Percentiles rank a stretch among this genome's conserved stretches.
phyloP scores from a whole-genome alignment of 2,888 invertebrate genomes.

The Rhorus exstirpatorius region DNA sequence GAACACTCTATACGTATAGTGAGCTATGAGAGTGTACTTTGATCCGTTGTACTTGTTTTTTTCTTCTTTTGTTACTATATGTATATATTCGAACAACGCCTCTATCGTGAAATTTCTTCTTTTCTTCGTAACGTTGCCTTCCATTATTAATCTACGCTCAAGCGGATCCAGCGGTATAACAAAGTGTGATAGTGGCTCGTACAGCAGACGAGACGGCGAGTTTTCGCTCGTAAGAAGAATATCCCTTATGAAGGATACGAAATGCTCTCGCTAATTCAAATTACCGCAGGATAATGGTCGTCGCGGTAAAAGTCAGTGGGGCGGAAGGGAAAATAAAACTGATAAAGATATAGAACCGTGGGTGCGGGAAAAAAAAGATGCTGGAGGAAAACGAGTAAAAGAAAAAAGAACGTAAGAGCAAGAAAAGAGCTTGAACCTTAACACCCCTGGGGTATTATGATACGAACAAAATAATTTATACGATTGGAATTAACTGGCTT shows the following conservation, averaged over 20 bases:
- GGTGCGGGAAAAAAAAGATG: neutral
- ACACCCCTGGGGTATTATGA: conserved; percentile 5
- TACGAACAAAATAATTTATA: conserved; percentile 45
- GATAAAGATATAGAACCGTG: conserved; percentile 44
- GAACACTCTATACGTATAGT: no score
- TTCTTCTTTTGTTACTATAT: neutral
- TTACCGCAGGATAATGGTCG: conserved; percentile 60
- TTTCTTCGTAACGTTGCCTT: conserved; percentile 37
- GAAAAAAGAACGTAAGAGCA: conserved; percentile 13
- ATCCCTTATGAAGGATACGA: conserved; percentile 23
- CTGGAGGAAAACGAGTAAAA: conserved; percentile 10
- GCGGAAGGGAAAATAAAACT: conserved; percentile 65
- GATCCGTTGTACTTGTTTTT: neutral
- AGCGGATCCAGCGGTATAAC: conserved; percentile 61
- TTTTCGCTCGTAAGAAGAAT: conserved; percentile 32
- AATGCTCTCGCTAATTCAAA: conserved; percentile 62
- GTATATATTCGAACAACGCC: neutral
- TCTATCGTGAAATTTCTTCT: conserved; percentile 20
- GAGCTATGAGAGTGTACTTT: conserved; percentile 1
- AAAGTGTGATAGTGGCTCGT: conserved; percentile 57
- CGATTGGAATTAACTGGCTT: conserved; percentile 29
- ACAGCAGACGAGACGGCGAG: conserved; percentile 21
- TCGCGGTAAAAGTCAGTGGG: conserved; percentile 46
- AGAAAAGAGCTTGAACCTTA: conserved; percentile 3
- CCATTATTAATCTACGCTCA: conserved; percentile 65